Conservation (phyloP, 2,113 vertebrate genomes). For the Mustelus asterias region DNA sequence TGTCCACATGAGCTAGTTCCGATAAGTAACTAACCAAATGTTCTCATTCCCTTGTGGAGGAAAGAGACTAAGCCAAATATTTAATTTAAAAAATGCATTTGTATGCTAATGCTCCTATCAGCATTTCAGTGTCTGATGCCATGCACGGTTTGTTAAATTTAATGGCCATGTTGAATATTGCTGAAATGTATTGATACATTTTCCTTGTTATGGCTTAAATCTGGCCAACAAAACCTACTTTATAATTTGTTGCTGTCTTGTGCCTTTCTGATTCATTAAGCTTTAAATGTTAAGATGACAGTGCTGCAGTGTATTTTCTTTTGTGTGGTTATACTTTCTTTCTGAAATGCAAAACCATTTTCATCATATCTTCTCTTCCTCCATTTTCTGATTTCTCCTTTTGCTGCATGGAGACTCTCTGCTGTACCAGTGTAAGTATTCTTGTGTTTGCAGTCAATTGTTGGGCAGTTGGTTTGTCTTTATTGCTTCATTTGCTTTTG, state of each 20-base stretch:
- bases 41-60: background rate
- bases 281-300: constrained; percentile 5
- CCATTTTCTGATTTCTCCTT: constrained; percentile 68
- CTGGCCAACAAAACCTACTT: background rate
- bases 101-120: background rate
- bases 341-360: constrained; percentile 42
- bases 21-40: background rate
- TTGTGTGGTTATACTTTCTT: constrained; percentile 39
- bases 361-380: constrained; percentile 53
- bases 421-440: constrained; percentile 97
- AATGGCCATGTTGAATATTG: background rate
- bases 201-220: background rate
- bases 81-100: constrained; percentile 12
- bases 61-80: background rate
- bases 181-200: background rate
- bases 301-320: background rate
- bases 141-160: background rate
- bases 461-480: constrained; percentile 40
- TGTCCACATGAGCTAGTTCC: background rate
- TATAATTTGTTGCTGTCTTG: background rate
- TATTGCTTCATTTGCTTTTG: constrained; percentile 51
- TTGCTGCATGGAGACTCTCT: constrained; percentile 93
- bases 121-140: background rate
- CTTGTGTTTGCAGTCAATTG: constrained; percentile 51
- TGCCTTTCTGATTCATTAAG: constrained; percentile 1